Evolutionary conservation across 2,888 invertebrate genomes (phyloP), one percentile per base, ranked within the genome.

Genomic region (Eledona agricola): DNA sequence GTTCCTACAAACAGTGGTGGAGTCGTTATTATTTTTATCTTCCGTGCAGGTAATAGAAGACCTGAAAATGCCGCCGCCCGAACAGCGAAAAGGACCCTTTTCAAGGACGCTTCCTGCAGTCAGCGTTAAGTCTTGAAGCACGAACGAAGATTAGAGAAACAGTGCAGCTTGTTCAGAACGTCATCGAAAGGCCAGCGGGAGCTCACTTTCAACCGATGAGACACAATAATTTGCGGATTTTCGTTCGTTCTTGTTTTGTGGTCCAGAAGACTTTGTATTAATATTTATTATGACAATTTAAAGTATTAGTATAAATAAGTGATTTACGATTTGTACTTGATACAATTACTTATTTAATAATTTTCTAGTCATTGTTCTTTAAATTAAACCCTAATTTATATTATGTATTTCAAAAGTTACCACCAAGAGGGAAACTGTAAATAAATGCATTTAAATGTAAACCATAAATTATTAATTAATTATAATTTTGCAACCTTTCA

Each of bases 41-140:
- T 64, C 58, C 51, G 66, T 67, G 9, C 65, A 70, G 70, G 63
- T 70, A 35, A 63, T 70, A 12, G 69, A 68, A 31, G 55, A 43
- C 25, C 58, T 70, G 10, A 59, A 65, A 32, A 59, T 58, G 35
- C 58, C 59, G 2, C 50, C 59, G 9, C 11, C 51, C 43, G 47
- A 59, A 9, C 58, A 60, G 7, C 52, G 55, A 25, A 60, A 60
- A 46, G 63, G 64, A 35, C 52, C 62, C 12, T 62, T 71, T 15
- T 58, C 67, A 7, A 70, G 66, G 46, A 46, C 63, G 3, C 53
- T 72, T 12, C 65, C 72, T 35, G 63, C 71, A 1, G 71, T 74
- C 4, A 72, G 67, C 31, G 72, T 72, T 2, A 72, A 72, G 58
- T 73, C 72, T 51, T 55, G 51, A 51, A 45, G 3, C 4, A 16